These are phyloP conservation scores for Montipora cactus DNA, from an alignment of 64 coral and sea anemone genomes.

Conservation along the genomic window DNA sequence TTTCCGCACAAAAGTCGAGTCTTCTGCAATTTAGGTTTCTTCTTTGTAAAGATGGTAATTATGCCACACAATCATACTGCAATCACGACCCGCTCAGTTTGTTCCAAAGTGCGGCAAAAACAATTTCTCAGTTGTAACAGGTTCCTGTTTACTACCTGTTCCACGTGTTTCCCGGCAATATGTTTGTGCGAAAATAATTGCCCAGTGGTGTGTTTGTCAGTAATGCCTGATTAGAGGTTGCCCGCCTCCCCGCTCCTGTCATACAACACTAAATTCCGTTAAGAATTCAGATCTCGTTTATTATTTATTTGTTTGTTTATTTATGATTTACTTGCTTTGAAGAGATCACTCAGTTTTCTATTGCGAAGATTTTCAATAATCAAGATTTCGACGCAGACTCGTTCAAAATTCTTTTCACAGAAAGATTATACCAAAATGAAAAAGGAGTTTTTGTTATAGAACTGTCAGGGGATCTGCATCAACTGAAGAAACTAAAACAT, in stretches of 20 bases:
- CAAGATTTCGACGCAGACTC: neutral
- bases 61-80: neutral
- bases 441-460: neutral
- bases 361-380: neutral
- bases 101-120: neutral
- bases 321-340: too few species aligned
- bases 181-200: neutral
- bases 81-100: neutral
- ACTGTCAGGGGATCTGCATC: constrained; percentile 90
- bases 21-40: too few species aligned
- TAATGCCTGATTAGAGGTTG: constrained; percentile 22
- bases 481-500: constrained; percentile 66
- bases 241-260: too few species aligned
- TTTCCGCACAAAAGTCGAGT: too few species aligned
- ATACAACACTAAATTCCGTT: too few species aligned
- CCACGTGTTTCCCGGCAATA: neutral
- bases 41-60: neutral
- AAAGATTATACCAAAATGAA: neutral
- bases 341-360: too few species aligned
- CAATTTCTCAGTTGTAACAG: neutral
- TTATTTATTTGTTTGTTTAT: too few species aligned
- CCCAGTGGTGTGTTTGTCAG: neutral
- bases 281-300: too few species aligned
- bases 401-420: neutral
- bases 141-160: neutral